Base-by-base conservation (phyloP, 2,113 vertebrate species). In the Chaetorhynchus papuensis region DNA sequence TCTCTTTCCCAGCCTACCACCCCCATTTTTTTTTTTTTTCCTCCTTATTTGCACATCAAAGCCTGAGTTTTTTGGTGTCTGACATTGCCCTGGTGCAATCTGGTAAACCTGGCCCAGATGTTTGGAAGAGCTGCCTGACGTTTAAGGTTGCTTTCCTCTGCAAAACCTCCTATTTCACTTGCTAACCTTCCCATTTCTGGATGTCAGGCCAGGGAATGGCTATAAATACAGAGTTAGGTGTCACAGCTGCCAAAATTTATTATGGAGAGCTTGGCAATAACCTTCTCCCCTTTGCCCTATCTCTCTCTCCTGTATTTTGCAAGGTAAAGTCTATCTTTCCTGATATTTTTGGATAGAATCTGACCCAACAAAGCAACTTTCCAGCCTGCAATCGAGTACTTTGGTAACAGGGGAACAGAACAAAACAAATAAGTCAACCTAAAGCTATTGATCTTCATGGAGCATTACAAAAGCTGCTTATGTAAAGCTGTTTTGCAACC, bases 1-100 rank as follows among this genome's bases (percentile, higher is more conserved):
- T 94, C 95, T 94, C 81, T 83, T 96, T 96, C 93, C 96, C 92
- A 95, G 82, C 82, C 87, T 95, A 61, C 94, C 92, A 94, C 92
- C 91, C 87, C 61, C 75, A 70, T 94, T 95, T 84, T 74, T 59
- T 63, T 59, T 63, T 59, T 42, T 10, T 14, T 3, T 1, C 4
- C 20, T 27, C 77, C 60, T 79, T 85, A 94, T 89, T 93, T 91
- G 64, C 92, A 71, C 87, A 92, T 68, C 79, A 74, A 49, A 79
- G 93, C 52, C 78, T 41, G 82, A 42, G 47, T 82, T 91, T 91
- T 94, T 92, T 52, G 80, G 89, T 70, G 64, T 47, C 91, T 82
- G 57, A 81, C 71, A 50, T 94, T 86, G 71, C 85, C 69, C 28
- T 56, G 60, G 60, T 78, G 83, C 87, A 80, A 61, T 50, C 63